Percentiles rank a stretch among this genome's conserved stretches.
Conservation (phyloP, 1,140 invertebrate species). For the Drosophila eugracilis region DNA sequence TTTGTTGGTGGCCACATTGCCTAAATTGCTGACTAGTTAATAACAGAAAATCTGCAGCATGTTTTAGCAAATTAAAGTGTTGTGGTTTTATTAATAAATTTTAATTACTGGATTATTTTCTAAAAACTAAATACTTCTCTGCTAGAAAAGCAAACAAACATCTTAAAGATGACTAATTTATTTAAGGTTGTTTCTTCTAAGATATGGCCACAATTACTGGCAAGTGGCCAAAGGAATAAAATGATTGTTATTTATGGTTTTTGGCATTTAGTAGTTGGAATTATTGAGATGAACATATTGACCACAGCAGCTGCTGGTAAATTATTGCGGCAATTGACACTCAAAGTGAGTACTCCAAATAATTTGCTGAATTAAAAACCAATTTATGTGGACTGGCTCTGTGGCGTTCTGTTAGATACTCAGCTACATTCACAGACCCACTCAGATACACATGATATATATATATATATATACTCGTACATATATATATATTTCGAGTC, state of each 20-base stretch:
- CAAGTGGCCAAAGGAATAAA: background rate
- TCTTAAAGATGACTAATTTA: no score
- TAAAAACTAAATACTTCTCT: no score
- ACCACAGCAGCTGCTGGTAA: constrained; percentile 21
- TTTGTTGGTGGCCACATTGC: no score
- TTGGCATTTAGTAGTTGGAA: constrained; percentile 20
- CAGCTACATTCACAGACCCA: constrained; percentile 23
- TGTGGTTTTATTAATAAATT: no score
- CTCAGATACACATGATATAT: constrained; percentile 3
- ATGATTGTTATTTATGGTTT: constrained; percentile 13
- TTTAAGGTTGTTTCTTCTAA: no score
- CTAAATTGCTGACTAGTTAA: no score
- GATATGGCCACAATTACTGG: background rate
- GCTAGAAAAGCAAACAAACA: no score
- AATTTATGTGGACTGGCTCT: constrained; percentile 30
- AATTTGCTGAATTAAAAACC: constrained; percentile 48
- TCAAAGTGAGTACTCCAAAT: constrained; percentile 49
- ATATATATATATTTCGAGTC: constrained; percentile 3
- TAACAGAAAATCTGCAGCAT: no score
- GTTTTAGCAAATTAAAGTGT: no score
- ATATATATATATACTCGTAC: background rate
- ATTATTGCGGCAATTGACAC: constrained; percentile 48
- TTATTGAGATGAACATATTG: constrained; percentile 9
- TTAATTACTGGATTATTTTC: no score
- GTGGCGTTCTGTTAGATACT: constrained; percentile 36